Evolutionary conservation across 2,797 vertebrate species (phyloP), one percentile per base, ranked within the genome.

Genomic region (Poliocrania exsul): DNA sequence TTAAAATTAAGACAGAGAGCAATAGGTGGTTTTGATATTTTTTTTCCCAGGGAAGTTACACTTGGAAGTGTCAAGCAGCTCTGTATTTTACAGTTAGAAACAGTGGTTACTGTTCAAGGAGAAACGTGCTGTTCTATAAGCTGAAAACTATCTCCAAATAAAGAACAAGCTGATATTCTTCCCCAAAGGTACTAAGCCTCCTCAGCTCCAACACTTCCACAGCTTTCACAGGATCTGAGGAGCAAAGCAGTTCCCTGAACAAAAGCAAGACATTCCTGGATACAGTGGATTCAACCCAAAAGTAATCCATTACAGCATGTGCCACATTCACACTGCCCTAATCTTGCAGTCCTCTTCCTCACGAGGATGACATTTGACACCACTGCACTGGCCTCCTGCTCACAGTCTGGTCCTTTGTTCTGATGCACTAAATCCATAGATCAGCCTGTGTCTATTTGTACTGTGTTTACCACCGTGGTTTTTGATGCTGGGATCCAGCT

Each of bases 381-480:
- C 40, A 64, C 6, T 1, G 1, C 40, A 13, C 37, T n/a, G 28
- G 40, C 53, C 16, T 57, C n/a, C 51, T 81, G 18, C 29, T 90
- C 26, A 12, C 0, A 0, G 19, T 57, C 50, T 81, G 17, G 19
- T 42, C 26, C 46, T 71, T 74, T 57, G 31, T 20, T 70, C 31
- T 6, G 4, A 11, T 38, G n/a, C 46, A 31, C 18, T 67, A 67
- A 81, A 74, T 35, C 46, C 50, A 31, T 17, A 51, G 29, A 33
- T 72, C 3, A 8, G 10, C 21, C 28, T 56, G 8, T 81, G 71
- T 49, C 44, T 88, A 25, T 35, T 77, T 31, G 23, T 24, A 17
- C 6, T 14, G 10, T 65, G 13, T 57, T 81, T 74, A 50, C 24
- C 11, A 28, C 6, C 0, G 1, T 6, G 16, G 6, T 4, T 78